Conservation (phyloP, 2,113 vertebrate species). For the Copsychus sechellarum region DNA sequence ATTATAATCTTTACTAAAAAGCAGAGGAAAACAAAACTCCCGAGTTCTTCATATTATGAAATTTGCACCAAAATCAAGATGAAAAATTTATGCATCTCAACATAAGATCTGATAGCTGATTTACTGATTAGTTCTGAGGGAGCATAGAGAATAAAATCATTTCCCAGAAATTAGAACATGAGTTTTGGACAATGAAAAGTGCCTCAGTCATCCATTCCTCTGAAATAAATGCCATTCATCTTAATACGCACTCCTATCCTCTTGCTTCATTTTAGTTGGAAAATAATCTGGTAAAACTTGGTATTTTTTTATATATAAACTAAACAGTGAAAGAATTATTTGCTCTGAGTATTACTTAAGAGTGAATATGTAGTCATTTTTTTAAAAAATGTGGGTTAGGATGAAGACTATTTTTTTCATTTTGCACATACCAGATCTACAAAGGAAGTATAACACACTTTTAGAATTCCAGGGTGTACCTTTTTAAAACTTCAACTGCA, state of each 20-base stretch:
- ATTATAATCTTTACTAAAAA: not conserved
- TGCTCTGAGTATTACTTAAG: not conserved
- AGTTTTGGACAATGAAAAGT: not conserved
- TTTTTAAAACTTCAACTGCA: not conserved
- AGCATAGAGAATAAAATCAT: not conserved
- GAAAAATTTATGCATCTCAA: not conserved
- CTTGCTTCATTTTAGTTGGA: not conserved
- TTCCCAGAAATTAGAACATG: not conserved
- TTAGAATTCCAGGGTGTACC: not conserved
- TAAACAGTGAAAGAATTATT: conserved; percentile 9
- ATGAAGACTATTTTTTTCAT: not conserved
- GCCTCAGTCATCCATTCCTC: not conserved
- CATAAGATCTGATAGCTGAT: not conserved
- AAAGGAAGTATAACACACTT: not conserved
- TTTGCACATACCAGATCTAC: not conserved
- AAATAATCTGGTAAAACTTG: not conserved
- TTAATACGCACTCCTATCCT: not conserved
- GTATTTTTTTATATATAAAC: not conserved
- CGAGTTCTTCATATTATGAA: not conserved
- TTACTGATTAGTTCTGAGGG: not conserved
- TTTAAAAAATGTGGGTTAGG: fast-evolving
- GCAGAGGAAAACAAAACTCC: not conserved
- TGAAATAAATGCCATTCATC: not conserved
- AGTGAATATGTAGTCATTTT: not conserved
- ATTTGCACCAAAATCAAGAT: not conserved